Base-by-base conservation (phyloP, 2,888 invertebrate species). In the Allophyes oxyacanthae region DNA sequence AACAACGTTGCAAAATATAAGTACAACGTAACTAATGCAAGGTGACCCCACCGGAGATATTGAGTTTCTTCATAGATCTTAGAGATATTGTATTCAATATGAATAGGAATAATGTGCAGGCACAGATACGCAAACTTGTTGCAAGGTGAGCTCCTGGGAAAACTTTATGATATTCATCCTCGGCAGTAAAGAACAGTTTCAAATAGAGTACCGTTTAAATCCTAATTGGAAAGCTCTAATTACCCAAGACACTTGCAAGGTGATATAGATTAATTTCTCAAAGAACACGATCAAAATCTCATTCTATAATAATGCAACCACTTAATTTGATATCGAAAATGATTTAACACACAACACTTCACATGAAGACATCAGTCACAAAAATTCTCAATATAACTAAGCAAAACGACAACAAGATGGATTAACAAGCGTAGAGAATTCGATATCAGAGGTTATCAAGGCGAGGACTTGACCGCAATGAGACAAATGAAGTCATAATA, bases 41-140 rank as follows among this genome's bases (percentile, higher is more conserved):
- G 88, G 87, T 88, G 89, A 89, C 89, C 88, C 75, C 85, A 79
- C 72, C 71, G 75, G 62, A 75, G 72, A 72, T 82, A 84, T 86
- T 82, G 77, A 82, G 81, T 81, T 85, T 81, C 76, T 76, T 82
- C 72, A 76, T 64, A 81, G 79, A 83, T 82, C 73, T 74, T 61
- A 66, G 65, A 74, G 75, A 77, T 73, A 71, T 65, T 65, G 67
- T 64, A 70, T 67, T 66, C 48, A 66, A 51, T 66, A 54, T 58
- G 52, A 38, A 62, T 57, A 43, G 54, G 58, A 62, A 61, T 52
- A 57, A 62, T 62, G 28, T 46, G 38, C 20, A 20, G 20, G 20
- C 33, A 38, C 25, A 57, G 26, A 60, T 42, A 51, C 33, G 46
- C 34, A 56, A 65, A 55, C 38, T 63, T 48, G 59, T 34, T 55